Percentiles rank a stretch among this genome's conserved stretches.
These are phyloP conservation scores for Hetaerina americana DNA, from an alignment of 1,140 invertebrate genomes.

Conservation along the genomic window DNA sequence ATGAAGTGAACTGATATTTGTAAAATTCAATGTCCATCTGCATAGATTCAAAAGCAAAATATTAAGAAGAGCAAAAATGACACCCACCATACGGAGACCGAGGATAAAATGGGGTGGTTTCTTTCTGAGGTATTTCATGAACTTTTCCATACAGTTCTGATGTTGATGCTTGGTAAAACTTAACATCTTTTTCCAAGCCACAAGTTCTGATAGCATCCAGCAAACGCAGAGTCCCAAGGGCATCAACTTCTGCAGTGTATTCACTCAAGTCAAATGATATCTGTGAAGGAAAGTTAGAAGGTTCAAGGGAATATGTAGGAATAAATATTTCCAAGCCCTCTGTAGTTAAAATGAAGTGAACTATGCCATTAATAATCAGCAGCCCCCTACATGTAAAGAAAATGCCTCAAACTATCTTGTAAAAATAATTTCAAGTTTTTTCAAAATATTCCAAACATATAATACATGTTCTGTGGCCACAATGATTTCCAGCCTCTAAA, in stretches of 20 bases:
- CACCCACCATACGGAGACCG: constrained; percentile 91
- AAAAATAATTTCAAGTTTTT: too few relatives aligned
- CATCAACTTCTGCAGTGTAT: constrained; percentile 98
- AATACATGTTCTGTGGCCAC: too few relatives aligned
- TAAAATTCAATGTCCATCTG: too few relatives aligned
- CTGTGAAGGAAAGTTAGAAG: constrained; percentile 29
- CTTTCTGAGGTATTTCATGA: constrained; percentile 89
- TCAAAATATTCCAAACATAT: too few relatives aligned
- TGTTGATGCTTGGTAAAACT: constrained; percentile 97
- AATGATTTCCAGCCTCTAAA: too few relatives aligned
- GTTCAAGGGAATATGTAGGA: neutral
- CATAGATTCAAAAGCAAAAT: neutral
- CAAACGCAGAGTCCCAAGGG: constrained; percentile 86
- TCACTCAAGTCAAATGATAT: constrained; percentile 95
- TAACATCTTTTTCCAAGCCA: constrained; percentile 67
- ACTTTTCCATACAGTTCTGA: constrained; percentile 98
- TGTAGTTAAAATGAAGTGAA: too few relatives aligned
- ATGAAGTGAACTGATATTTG: too few relatives aligned
- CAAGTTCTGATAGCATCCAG: constrained; percentile 93
- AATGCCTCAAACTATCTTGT: too few relatives aligned
- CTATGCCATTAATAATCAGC: too few relatives aligned
- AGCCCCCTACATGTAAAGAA: too few relatives aligned
- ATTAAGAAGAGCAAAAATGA: neutral
- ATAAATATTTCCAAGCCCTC: too few relatives aligned
- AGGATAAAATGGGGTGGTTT: constrained; percentile 98